Evolutionary conservation across 2,888 invertebrate species (phyloP).

Genomic region (Ophraella communa): DNA sequence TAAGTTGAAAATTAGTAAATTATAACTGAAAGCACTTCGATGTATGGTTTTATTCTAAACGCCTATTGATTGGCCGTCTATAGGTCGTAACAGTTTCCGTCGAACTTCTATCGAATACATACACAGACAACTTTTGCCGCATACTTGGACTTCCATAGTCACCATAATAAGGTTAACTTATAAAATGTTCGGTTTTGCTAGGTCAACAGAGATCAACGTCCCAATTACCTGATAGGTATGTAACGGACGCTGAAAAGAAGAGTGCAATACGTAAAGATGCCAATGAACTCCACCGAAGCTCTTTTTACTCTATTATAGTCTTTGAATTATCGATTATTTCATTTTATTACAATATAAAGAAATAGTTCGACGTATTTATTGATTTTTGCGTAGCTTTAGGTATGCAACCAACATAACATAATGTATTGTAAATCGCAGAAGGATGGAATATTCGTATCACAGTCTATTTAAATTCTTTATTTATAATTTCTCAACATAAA

Average conservation of each 20-base stretch:
- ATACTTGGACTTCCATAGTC: slow-evolving; percentile 31
- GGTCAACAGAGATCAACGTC: slow-evolving; percentile 56
- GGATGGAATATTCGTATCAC: too few species aligned
- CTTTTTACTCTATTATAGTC: background rate
- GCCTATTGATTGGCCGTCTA: background rate
- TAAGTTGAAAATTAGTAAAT: background rate
- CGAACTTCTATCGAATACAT: background rate
- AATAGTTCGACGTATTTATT: too few species aligned
- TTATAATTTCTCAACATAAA: background rate
- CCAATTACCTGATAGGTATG: slow-evolving; percentile 56
- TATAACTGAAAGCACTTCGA: background rate
- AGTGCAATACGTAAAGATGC: slow-evolving; percentile 48
- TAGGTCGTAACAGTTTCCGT: background rate
- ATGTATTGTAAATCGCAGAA: too few species aligned
- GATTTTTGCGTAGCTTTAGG: too few species aligned
- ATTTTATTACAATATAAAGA: background rate
- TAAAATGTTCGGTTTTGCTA: slow-evolving; percentile 45
- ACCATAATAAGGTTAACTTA: slow-evolving; percentile 54
- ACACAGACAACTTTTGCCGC: slow-evolving; percentile 17
- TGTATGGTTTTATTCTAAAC: background rate
- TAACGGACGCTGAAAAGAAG: slow-evolving; percentile 57
- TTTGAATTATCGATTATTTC: background rate
- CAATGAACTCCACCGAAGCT: slow-evolving; percentile 41
- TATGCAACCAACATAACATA: too few species aligned
- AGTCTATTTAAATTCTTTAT: too few species aligned